These are phyloP conservation scores for Anser brachyrhynchus DNA, from an alignment of 2,113 vertebrate species.

Conservation along the genomic window DNA sequence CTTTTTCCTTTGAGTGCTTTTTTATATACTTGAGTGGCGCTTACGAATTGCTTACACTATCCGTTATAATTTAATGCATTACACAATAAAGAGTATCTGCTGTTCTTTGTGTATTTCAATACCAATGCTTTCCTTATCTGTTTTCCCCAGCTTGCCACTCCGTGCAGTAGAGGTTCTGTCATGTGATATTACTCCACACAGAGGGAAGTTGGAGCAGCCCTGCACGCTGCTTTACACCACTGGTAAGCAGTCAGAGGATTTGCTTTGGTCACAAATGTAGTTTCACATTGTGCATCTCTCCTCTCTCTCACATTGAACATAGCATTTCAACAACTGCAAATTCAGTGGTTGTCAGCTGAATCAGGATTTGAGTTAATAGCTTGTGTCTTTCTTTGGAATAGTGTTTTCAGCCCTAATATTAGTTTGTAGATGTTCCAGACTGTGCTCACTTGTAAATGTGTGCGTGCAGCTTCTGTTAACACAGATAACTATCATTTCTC, in stretches of 20 bases:
- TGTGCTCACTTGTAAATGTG: not conserved
- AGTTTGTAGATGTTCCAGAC: not conserved
- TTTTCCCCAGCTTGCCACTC: constrained; percentile 68
- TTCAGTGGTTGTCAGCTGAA: not conserved
- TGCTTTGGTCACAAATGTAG: constrained; percentile 38
- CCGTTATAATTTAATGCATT: constrained; percentile 23
- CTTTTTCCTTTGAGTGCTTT: constrained; percentile 54
- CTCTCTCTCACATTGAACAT: not conserved
- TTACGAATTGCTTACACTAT: constrained; percentile 38
- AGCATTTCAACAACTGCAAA: constrained; percentile 3
- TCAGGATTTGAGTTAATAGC: not conserved
- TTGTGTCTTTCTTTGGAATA: not conserved
- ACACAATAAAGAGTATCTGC: constrained; percentile 60
- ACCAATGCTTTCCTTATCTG: constrained; percentile 63
- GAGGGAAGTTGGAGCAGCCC: constrained; percentile 9
- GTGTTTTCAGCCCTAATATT: not conserved
- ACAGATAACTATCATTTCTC: not conserved
- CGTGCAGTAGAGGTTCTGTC: constrained; percentile 42
- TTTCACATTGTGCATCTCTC: not conserved
- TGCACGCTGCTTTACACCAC: not conserved
- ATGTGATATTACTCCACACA: constrained; percentile 27
- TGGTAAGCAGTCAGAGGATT: constrained; percentile 13
- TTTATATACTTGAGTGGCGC: not conserved
- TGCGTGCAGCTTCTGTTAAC: not conserved
- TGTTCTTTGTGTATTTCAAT: constrained; percentile 60